Conservation (phyloP, 2,797 vertebrate genomes). For the Tokudaia tokunoshimensis region DNA sequence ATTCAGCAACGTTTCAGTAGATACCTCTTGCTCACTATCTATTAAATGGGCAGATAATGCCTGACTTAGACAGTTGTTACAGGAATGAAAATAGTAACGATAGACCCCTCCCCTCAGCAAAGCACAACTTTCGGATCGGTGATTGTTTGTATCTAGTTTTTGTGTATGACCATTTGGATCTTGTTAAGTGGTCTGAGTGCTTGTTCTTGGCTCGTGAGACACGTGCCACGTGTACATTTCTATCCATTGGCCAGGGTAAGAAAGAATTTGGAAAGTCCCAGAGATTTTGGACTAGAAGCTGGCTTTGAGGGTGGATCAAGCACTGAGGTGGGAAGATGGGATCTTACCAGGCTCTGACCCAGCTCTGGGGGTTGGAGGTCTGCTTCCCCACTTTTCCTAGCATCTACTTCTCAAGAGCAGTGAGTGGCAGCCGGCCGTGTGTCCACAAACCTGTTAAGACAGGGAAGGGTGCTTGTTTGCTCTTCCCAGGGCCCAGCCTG, state of each 20-base stretch:
- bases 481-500: slow-evolving; percentile 85
- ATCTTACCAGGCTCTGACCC: background rate
- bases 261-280: background rate
- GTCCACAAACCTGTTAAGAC: slow-evolving; percentile 78
- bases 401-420: background rate
- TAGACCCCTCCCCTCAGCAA: background rate
- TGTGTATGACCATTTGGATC: background rate
- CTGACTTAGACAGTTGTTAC: background rate
- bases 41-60: background rate
- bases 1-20: background rate
- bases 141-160: background rate
- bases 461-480: slow-evolving; percentile 80
- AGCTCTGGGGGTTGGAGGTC: background rate
- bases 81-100: background rate
- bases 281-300: background rate
- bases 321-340: background rate
- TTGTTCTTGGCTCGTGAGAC: background rate
- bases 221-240: fast-evolving
- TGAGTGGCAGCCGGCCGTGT: slow-evolving; percentile 71
- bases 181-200: background rate
- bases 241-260: background rate
- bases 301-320: background rate
- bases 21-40: background rate
- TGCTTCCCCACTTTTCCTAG: too few relatives aligned
- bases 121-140: background rate